Base-by-base conservation (phyloP, 2,797 vertebrate species). In the Pseudochaenichthys georgianus region DNA sequence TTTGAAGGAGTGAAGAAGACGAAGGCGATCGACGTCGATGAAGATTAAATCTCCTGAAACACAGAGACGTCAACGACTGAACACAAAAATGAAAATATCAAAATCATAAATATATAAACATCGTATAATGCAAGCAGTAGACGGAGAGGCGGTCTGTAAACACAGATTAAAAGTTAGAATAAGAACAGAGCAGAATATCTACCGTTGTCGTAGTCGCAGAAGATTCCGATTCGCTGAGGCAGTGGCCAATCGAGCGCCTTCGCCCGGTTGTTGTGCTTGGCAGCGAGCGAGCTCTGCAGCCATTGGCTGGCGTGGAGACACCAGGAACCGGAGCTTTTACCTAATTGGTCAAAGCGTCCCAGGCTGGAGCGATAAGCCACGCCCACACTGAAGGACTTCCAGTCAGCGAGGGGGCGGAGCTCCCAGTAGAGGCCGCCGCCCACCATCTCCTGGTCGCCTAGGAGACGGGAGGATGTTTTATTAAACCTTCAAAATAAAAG, bases 341-440 rank as follows among this genome's bases (percentile, higher is more conserved):
- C 98, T 81, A 99, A 90, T n/a, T 99, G 98, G 82, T 99, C 97
- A 66, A 97, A 99, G 52, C 98, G 97, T 19, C 97, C 97, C 54
- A 96, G 90, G 76, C 94, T 96, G 9, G 74, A 61, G 83, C 94
- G 95, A 52, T 97, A 97, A 0, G 95, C 94, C 76, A 99, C 94
- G 13, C 98, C 98, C 66, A 98, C 93, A 1, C 96, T 97, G 80
- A 97, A 96, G 1, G 96, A 97, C 91, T 98, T 99, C 91, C 96
- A 98, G 73, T 98, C 97, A 71, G 95, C 95, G 73, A 96, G 94
- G 63, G 96, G 97, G 86, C 92, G 95, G 73, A 97, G 95, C 73
- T 99, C 97, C 98, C 98, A 99, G 80, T 98, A 99, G 86, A 98
- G 95, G 80, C 96, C 95, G 21, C 97, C 96, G 4, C 80, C 93